Evolutionary conservation across 2,888 invertebrate genomes (phyloP), one percentile per base, ranked within the genome.

Genomic region (Nematopogon swammerdamellus): DNA sequence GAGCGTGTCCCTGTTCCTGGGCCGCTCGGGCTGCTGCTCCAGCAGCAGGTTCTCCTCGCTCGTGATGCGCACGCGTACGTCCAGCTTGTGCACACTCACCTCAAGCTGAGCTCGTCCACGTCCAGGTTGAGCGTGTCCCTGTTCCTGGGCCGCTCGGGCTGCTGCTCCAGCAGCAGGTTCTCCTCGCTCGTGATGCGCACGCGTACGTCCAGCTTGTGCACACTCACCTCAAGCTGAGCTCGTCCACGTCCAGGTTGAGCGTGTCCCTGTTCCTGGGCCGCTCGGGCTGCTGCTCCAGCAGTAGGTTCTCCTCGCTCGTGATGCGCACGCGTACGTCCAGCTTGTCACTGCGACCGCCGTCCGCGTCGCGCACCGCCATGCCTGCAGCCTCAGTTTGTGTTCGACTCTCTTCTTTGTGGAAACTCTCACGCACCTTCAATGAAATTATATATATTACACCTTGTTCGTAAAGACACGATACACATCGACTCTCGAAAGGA

Each of bases 221-320:
- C n/a, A n/a, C n/a, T 50, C 51, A 53, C 71, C 81, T 75, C 14
- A 82, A 61, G 56, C 83, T 84, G 18, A 82, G 57, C 53, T 82
- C 81, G 61, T 84, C 83, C 2, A 76, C 69, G 63, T 83, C 83
- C 52, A 79, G 65, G 54, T 77, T 79, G n/a, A 80, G 63, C 0
- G 76, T 0, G 80, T 80, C 1, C 56, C 72, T 73, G 53, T 67
- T 64, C 49, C 68, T 61, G n/a, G n/a, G 62, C 5, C 25, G 25
- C 25, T 25, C 25, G 4, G 25, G 4, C 55, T n/a, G 67, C 30
- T 80, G 73, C 25, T 25, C 25, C 25, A 25, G n/a, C n/a, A n/a
- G 25, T 25, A 25, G 25, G 8, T 8, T 25, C 5, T 25, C 25
- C 25, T 25, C 25, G 8, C 80, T 80, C 1, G 54, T 52, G 19